phyloP scores from a whole-genome alignment of 1,140 invertebrate genomes.

The Eupeodes corollae region DNA sequence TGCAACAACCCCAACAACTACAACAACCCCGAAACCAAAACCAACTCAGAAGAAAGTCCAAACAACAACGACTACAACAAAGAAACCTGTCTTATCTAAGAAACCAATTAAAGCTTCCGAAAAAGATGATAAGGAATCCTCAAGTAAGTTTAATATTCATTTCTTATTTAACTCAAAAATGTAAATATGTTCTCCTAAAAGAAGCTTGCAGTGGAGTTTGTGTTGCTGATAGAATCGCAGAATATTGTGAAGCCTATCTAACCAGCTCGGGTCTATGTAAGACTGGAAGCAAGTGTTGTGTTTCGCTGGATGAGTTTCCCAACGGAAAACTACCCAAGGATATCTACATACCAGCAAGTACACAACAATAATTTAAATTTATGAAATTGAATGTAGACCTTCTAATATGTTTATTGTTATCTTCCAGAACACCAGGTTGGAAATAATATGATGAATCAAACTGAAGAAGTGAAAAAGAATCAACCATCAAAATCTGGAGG shows the following conservation, averaged over 20 bases:
- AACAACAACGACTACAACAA: conserved; percentile 34
- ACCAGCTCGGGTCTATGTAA: conserved; percentile 58
- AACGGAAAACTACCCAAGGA: conserved; percentile 53
- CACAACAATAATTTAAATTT: conserved; percentile 18
- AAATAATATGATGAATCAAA: conserved; percentile 25
- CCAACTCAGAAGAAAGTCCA: conserved; percentile 25
- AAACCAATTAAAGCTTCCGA: conserved; percentile 21
- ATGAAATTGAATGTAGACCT: background rate
- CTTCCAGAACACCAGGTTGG: conserved; percentile 22
- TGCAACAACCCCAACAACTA: conserved; percentile 14
- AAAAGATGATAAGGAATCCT: conserved; percentile 12
- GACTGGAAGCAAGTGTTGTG: conserved; percentile 58
- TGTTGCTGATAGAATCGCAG: conserved; percentile 63
- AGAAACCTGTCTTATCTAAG: conserved; percentile 15
- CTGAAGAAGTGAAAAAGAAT: conserved; percentile 14
- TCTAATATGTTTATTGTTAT: background rate
- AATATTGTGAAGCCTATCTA: conserved; percentile 75
- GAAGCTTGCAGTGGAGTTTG: conserved; percentile 65
- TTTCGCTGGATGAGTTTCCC: conserved; percentile 58
- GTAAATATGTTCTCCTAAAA: background rate
- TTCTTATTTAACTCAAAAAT: no score
- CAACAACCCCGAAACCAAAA: conserved; percentile 28
- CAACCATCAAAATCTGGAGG: conserved; percentile 1
- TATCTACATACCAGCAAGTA: conserved; percentile 52
- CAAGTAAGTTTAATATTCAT: no score